Evolutionary conservation across 2,797 vertebrate species (phyloP), one percentile per base, ranked within the genome.

Genomic region (Tokudaia tokunoshimensis): DNA sequence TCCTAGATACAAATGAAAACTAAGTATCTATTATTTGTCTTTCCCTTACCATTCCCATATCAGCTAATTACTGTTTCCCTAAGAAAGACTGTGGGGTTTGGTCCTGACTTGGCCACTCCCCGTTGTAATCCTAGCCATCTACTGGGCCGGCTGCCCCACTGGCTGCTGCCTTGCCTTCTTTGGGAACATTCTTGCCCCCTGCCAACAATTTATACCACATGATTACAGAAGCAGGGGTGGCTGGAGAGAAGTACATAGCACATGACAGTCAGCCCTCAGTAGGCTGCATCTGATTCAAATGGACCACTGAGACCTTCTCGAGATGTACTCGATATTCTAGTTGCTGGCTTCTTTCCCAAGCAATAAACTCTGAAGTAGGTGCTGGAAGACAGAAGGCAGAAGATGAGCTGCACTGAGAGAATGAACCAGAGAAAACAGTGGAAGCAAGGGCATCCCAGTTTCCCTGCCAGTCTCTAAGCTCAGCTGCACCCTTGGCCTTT

Each of bases 311-410:
- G 61, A n/a, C 91, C 5, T 79, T 31, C 67, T 57, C 82, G 20
- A 26, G 59, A 22, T 19, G 59, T 17, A 12, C 29, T 34, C 1
- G 37, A 12, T 31, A 84, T 31, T 90, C 63, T 92, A 87, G 47
- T n/a, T 72, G 76, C 15, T 72, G 86, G 59, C 31, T 84, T 90
- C 67, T 92, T 83, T 94, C 44, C 55, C 67, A 80, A 95, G 63
- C 47, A 67, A 55, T 63, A 90, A 87, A 84, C 57, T 79, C 82
- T 80, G 76, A 26, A 92, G 82, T 20, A 90, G 91, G 50, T 92
- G 55, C 57, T n/a, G 26, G 12, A 4, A 76, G 31, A 6, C 19
- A 17, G 5, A 0, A 82, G 52, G 50, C 12, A 76, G 72, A 80
- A 81, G 26, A 22, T 76, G 52, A 55, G 65, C 9, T 70, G 29